phyloP scores from a whole-genome alignment of 2,888 invertebrate species.

The Melolontha melolontha region DNA sequence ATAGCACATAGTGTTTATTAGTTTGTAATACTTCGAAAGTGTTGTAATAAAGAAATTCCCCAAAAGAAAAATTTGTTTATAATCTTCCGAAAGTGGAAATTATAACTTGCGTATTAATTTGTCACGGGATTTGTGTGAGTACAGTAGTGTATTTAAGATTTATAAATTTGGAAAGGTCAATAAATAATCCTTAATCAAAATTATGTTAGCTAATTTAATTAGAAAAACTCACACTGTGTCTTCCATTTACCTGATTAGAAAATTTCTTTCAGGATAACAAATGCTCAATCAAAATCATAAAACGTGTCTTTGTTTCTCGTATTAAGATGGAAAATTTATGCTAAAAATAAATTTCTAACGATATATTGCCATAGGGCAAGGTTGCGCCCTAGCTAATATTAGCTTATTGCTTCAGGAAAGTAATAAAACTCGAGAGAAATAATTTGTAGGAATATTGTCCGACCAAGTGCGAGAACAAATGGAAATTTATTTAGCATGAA shows the following conservation, averaged over 20 bases:
- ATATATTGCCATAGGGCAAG: constrained; percentile 13
- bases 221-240: too few relatives aligned
- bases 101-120: too few relatives aligned
- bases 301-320: background rate
- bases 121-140: too few relatives aligned
- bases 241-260: constrained; percentile 13
- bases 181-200: too few relatives aligned
- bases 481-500: constrained; percentile 30
- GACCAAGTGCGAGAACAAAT: constrained; percentile 33
- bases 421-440: constrained; percentile 43
- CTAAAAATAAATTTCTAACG: constrained; percentile 10
- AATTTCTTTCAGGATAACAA: background rate
- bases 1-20: too few relatives aligned
- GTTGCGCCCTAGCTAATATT: constrained; percentile 43
- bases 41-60: too few relatives aligned
- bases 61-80: too few relatives aligned
- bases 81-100: too few relatives aligned
- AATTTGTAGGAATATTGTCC: constrained; percentile 43
- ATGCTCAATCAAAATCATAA: background rate
- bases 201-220: too few relatives aligned
- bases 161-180: too few relatives aligned
- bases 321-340: constrained; percentile 16
- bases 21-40: too few relatives aligned
- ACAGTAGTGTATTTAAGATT: too few relatives aligned
- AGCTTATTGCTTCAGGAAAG: constrained; percentile 46